Percentiles rank a stretch among this genome's conserved stretches.
phyloP scores from a whole-genome alignment of 1,140 invertebrate genomes.

The Drosophila rhopaloa region DNA sequence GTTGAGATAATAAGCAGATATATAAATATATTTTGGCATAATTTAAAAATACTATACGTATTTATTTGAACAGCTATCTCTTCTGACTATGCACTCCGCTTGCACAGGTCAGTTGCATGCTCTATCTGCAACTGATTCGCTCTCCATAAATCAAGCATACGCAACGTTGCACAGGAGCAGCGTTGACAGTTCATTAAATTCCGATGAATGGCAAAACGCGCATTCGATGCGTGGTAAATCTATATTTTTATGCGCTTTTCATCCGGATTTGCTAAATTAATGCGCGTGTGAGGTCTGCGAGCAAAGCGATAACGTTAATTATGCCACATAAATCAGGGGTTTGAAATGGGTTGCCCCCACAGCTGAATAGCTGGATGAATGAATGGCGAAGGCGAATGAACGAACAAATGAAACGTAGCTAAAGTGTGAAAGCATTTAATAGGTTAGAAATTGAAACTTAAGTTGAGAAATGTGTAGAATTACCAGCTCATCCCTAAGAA shows the following conservation, averaged over 20 bases:
- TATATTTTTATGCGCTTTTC: constrained; percentile 41
- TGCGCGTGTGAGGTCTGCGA: constrained; percentile 45
- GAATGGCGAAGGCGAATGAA: neutral
- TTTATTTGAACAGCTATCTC: neutral
- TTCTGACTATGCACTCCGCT: neutral
- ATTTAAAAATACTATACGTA: neutral
- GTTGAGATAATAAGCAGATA: too few species aligned
- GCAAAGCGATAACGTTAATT: constrained; percentile 66
- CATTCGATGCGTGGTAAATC: constrained; percentile 40
- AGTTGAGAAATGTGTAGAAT: neutral
- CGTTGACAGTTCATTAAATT: constrained; percentile 78
- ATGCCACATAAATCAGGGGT: constrained; percentile 64
- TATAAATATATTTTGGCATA: neutral
- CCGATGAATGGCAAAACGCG: constrained; percentile 50
- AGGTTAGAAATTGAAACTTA: constrained; percentile 2
- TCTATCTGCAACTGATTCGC: constrained; percentile 28
- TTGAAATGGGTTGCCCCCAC: neutral
- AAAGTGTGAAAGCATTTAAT: constrained; percentile 17
- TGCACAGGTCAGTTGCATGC: constrained; percentile 4
- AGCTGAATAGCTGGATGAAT: neutral
- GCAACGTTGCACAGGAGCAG: constrained; percentile 52
- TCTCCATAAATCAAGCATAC: constrained; percentile 73
- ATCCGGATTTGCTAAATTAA: constrained; percentile 62
- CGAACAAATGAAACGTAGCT: constrained; percentile 4
- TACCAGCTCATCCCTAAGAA: neutral